These are phyloP conservation scores for Halocynthia roretzi DNA, from an alignment of 23 tunicate species.

Conservation along the genomic window DNA sequence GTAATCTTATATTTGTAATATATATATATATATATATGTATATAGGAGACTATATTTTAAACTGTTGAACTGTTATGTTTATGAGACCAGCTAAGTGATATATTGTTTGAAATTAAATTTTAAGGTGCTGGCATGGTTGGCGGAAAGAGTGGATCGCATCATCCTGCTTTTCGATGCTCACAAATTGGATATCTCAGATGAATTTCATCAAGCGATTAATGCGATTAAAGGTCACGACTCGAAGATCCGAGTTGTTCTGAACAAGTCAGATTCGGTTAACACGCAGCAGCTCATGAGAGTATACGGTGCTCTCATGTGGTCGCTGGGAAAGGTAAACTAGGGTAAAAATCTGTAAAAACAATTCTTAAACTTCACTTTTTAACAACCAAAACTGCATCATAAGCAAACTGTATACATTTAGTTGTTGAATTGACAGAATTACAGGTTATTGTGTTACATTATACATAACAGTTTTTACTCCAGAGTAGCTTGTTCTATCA, in stretches of 20 bases:
- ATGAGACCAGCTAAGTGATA: background rate
- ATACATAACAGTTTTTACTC: too few relatives aligned
- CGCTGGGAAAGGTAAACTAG: constrained; percentile 79
- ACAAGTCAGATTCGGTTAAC: constrained; percentile 96
- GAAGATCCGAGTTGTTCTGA: constrained; percentile 96
- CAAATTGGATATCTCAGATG: constrained; percentile 98
- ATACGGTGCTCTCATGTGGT: constrained; percentile 99
- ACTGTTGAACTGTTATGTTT: background rate
- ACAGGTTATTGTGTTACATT: too few relatives aligned
- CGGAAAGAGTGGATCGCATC: constrained; percentile 99
- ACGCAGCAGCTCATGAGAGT: constrained; percentile 99
- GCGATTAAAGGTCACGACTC: constrained; percentile 92
- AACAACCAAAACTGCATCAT: background rate
- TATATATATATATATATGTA: background rate
- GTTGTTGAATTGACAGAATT: too few relatives aligned
- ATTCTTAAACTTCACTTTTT: background rate
- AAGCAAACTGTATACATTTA: background rate
- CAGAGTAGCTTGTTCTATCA: too few relatives aligned
- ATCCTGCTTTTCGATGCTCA: constrained; percentile 97
- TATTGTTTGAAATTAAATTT: background rate
- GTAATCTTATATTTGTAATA: constrained; percentile 25
- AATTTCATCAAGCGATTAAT: constrained; percentile 95
- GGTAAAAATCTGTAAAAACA: background rate
- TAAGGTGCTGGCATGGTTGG: constrained; percentile 97
- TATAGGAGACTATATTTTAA: background rate